Evolutionary conservation across 2,113 vertebrate species (phyloP).

Genomic region (Callithrix jacchus): DNA sequence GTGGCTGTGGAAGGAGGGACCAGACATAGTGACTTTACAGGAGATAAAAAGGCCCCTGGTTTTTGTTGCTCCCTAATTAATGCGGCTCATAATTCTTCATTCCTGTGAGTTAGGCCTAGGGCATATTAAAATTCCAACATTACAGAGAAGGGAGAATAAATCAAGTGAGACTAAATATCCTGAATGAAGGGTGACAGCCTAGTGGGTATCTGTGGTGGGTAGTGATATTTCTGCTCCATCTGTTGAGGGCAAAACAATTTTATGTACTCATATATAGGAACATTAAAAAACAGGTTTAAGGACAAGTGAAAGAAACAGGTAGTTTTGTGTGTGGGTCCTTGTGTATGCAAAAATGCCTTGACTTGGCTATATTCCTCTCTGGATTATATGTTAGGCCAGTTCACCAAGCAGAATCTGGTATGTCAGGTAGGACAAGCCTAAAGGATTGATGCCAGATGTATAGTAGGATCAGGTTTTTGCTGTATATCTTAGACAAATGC

Average conservation of each 20-base stretch:
- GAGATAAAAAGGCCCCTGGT: not conserved
- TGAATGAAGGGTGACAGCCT: not conserved
- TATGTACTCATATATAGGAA: not conserved
- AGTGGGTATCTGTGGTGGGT: not conserved
- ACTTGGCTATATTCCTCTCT: conserved; percentile 22
- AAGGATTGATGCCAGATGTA: not conserved
- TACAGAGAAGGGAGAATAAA: not conserved
- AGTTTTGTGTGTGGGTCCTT: not conserved
- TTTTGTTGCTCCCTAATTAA: not conserved
- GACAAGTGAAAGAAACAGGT: conserved; percentile 16
- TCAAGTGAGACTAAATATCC: not conserved
- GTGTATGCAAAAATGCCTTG: not conserved
- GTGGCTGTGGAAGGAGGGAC: not conserved
- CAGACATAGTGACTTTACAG: not conserved
- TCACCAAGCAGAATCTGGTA: not conserved
- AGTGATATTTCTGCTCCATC: not conserved
- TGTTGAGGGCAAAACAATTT: conserved; percentile 18
- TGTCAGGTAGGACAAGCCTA: not conserved
- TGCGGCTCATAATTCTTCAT: not conserved
- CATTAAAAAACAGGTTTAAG: not conserved
- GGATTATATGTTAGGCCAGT: not conserved
- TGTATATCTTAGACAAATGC: not conserved
- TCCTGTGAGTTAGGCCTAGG: not conserved
- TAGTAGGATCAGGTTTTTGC: not conserved
- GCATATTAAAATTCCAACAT: not conserved